Base-by-base conservation (phyloP, 2,113 vertebrate genomes). In the Rhea americana region DNA sequence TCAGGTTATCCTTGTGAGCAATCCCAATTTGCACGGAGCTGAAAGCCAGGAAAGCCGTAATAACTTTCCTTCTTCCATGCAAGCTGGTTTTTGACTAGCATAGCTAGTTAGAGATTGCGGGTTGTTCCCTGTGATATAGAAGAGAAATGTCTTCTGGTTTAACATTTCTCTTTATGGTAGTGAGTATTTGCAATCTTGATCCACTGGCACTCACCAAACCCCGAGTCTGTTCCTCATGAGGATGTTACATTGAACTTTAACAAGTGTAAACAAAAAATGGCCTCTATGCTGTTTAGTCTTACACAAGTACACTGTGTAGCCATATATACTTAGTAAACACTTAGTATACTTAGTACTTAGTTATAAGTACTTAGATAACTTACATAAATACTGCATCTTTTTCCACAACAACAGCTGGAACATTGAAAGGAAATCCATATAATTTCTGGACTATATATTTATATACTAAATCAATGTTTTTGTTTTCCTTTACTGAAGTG, bases 301-400 rank as follows among this genome's bases (percentile, higher is more conserved):
- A 37, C 58, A 61, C 28, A 78, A 73, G 50, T 11, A 53, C 1
- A 53, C 61, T 74, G 11, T 41, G 8, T 43, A 50, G 45, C 16
- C 43, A 51, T 12, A 67, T 5, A 71, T 13, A 80, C 5, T 26
- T 9, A 63, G 73, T 3, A 94, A 67, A 35, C 35, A 35, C 35
- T 35, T 35, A 35, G 35, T 35, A 35, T 35, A 35, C 35, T 35
- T 35, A 35, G 35, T 35, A 35, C 35, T 35, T 35, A 35, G 35
- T 35, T 35, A 35, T 35, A 35, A 35, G 35, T 35, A 35, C 35
- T 35, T 35, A 58, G 59, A 5, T 24, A 84, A 98, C 98, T 98
- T 98, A 99, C 99, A 99, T 99, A 97, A 99, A 99, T 95, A 99
- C 99, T 0, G 99, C 98, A 93, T 99, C 99, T 97, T 98, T 99